Conservation (phyloP, 1,140 invertebrate species). For the Pantala flavescens region DNA sequence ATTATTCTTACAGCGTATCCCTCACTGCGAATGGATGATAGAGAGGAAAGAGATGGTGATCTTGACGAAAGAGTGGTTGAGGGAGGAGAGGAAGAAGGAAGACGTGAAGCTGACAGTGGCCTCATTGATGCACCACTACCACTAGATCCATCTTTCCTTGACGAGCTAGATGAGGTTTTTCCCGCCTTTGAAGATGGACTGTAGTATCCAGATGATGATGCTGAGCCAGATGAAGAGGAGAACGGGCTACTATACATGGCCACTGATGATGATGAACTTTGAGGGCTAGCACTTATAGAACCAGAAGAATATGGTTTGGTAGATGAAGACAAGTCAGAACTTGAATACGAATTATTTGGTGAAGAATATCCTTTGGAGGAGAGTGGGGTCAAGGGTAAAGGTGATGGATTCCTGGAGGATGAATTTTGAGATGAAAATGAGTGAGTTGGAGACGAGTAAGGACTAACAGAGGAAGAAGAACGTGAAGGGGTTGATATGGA, state of each 20-base stretch:
- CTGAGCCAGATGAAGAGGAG: conserved; percentile 19
- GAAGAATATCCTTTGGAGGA: neutral
- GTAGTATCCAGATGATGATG: conserved; percentile 18
- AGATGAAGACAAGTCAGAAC: conserved; percentile 3
- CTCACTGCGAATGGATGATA: conserved; percentile 38
- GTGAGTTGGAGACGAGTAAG: neutral
- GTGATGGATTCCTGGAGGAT: neutral
- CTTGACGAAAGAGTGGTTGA: conserved; percentile 15
- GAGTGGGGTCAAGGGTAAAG: neutral
- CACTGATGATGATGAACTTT: neutral
- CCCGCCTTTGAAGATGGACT: neutral
- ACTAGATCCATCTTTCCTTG: neutral
- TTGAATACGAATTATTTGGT: neutral
- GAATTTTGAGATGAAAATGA: neutral
- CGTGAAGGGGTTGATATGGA: neutral
- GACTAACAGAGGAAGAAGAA: neutral
- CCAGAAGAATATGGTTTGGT: neutral
- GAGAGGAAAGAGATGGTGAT: conserved; percentile 15
- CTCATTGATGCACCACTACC: neutral
- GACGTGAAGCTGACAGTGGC: neutral
- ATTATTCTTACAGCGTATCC: conserved; percentile 53
- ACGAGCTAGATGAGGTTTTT: neutral
- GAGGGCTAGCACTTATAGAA: neutral
- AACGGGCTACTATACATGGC: conserved; percentile 15
- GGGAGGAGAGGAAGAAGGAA: neutral